phyloP scores from a whole-genome alignment of 2,797 vertebrate genomes.

The Furcifer pardalis region DNA sequence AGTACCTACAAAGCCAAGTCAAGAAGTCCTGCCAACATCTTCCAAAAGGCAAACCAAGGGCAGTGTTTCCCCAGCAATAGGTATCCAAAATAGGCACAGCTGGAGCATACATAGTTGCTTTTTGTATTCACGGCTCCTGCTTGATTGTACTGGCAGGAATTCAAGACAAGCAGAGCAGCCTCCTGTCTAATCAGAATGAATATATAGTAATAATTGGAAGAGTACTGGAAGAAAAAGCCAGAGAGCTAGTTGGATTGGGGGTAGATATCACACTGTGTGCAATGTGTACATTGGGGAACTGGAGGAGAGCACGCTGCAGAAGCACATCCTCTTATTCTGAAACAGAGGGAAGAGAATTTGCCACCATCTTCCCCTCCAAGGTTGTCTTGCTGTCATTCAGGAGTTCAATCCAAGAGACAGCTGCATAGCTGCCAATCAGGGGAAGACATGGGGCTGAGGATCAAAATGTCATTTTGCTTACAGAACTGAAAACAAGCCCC shows the following conservation, averaged over 20 bases:
- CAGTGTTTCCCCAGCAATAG: background rate
- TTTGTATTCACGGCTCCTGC: conserved; percentile 68
- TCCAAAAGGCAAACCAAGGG: background rate
- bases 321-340: conserved; percentile 36
- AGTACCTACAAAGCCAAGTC: background rate
- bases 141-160: conserved; percentile 75
- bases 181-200: conserved; percentile 78
- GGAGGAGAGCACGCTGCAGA: conserved; percentile 35
- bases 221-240: conserved; percentile 62
- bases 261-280: conserved; percentile 48
- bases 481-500: conserved; percentile 29
- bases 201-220: conserved; percentile 75
- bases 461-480: conserved; percentile 12
- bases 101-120: conserved; percentile 56
- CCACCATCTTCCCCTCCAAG: conserved; percentile 19
- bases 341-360: conserved; percentile 16
- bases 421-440: conserved; percentile 9
- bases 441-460: background rate
- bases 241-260: conserved; percentile 61
- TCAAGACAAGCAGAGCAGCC: conserved; percentile 73
- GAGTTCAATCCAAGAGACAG: conserved; percentile 24
- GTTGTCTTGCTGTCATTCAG: conserved; percentile 28
- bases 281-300: conserved; percentile 24
- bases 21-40: background rate
- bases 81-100: background rate